These are phyloP conservation scores for Pterophyllum scalare DNA, from an alignment of 2,113 vertebrate species.

Conservation along the genomic window DNA sequence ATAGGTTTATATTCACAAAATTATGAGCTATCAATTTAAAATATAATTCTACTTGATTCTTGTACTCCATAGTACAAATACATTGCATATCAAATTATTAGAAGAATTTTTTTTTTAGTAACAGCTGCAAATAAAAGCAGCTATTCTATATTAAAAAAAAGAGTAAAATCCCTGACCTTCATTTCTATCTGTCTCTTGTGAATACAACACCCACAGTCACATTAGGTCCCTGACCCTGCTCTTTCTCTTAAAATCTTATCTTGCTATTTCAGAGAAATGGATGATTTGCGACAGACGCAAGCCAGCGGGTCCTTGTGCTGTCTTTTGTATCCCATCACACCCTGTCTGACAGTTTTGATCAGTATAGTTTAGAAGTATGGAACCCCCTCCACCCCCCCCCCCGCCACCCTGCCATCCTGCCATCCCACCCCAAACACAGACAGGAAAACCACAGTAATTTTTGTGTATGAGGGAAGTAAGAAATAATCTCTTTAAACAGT, in stretches of 20 bases:
- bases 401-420: too few species aligned
- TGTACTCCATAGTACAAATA: too few species aligned
- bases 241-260: conserved; percentile 59
- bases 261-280: conserved; percentile 43
- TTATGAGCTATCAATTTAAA: too few species aligned
- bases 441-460: not conserved
- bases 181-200: conserved; percentile 12
- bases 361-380: conserved; percentile 25
- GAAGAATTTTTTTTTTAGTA: not conserved
- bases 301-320: conserved; percentile 34
- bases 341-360: conserved; percentile 28
- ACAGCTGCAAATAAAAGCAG: not conserved
- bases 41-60: too few species aligned
- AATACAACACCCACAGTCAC: conserved; percentile 37
- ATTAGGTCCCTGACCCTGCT: conserved; percentile 37
- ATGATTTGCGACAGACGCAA: conserved; percentile 49
- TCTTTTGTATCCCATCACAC: conserved; percentile 46
- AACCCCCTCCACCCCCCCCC: not conserved
- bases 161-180: conserved; percentile 41
- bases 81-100: not conserved
- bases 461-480: not conserved
- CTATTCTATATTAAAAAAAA: not conserved
- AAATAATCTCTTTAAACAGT: not conserved
- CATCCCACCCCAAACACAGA: not conserved
- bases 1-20: not conserved